A percentile compares a stretch with the other conserved stretches of the same genome.
These are phyloP conservation scores for Mythimna loreyi DNA, from an alignment of 2,888 invertebrate species.

Conservation along the genomic window DNA sequence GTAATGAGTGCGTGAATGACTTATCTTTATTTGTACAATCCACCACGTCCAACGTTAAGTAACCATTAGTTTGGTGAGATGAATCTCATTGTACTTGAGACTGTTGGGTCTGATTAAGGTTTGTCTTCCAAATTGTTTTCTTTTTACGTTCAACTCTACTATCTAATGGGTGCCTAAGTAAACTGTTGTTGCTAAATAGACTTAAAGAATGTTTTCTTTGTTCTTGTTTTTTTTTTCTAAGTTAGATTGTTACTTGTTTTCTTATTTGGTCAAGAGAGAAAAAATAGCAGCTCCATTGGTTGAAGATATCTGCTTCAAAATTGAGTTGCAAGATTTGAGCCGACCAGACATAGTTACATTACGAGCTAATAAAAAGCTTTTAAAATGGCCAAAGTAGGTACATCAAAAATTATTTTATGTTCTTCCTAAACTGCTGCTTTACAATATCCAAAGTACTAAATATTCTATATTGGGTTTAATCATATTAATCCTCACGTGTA, in stretches of 20 bases:
- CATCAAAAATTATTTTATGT: not conserved
- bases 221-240: too few relatives aligned
- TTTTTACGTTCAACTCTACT: conserved; percentile 10
- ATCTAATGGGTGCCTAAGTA: too few relatives aligned
- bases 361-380: too few relatives aligned
- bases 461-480: not conserved
- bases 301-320: too few relatives aligned
- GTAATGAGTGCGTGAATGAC: conserved; percentile 65
- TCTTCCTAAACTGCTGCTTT: not conserved
- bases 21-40: conserved; percentile 68
- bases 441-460: not conserved
- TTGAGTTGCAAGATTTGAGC: too few relatives aligned
- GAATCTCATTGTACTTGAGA: conserved; percentile 48
- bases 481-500: not conserved
- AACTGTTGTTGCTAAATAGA: conserved; percentile 9
- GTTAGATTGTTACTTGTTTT: too few relatives aligned
- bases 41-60: conserved; percentile 57
- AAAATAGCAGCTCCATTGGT: too few relatives aligned
- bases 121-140: conserved; percentile 35
- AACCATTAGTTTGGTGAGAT: conserved; percentile 57
- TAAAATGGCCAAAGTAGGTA: too few relatives aligned
- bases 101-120: conserved; percentile 41
- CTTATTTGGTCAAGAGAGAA: not conserved
- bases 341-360: too few relatives aligned
- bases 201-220: not conserved